Conservation (phyloP, 2,113 vertebrate species). For the Cacatua alba region DNA sequence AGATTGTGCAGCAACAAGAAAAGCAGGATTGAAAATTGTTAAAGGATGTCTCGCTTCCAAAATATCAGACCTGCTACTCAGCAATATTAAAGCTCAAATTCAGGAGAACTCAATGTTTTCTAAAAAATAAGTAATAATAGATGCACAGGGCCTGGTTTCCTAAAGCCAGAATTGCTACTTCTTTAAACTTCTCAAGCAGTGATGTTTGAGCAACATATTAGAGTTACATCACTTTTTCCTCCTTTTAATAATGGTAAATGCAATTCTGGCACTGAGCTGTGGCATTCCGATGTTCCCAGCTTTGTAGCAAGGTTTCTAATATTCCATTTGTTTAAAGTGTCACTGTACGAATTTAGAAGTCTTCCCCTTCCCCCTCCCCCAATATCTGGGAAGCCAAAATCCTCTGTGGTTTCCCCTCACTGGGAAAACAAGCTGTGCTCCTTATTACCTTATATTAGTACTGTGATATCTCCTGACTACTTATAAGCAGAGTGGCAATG, state of each 20-base stretch:
- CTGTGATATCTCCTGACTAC: slow-evolving; percentile 57
- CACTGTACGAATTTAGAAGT: not conserved
- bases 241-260: not conserved
- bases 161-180: not conserved
- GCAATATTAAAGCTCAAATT: slow-evolving; percentile 81
- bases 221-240: not conserved
- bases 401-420: not conserved
- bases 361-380: rapidly evolving
- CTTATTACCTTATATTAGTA: slow-evolving; percentile 69
- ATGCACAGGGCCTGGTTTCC: not conserved
- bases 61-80: slow-evolving; percentile 80
- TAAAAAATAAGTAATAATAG: not conserved
- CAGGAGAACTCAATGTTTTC: slow-evolving; percentile 50
- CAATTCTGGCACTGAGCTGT: not conserved
- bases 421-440: not conserved
- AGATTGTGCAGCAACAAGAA: slow-evolving; percentile 73
- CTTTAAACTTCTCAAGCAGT: not conserved
- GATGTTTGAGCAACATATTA: not conserved
- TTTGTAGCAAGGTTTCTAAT: not conserved
- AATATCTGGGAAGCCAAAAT: not conserved
- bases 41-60: slow-evolving; percentile 38
- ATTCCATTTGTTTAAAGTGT: not conserved
- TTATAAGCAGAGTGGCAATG: slow-evolving; percentile 71
- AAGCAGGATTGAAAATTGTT: slow-evolving; percentile 79
- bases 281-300: not conserved